phyloP scores from a whole-genome alignment of 2,113 vertebrate species.

The Felis catus region DNA sequence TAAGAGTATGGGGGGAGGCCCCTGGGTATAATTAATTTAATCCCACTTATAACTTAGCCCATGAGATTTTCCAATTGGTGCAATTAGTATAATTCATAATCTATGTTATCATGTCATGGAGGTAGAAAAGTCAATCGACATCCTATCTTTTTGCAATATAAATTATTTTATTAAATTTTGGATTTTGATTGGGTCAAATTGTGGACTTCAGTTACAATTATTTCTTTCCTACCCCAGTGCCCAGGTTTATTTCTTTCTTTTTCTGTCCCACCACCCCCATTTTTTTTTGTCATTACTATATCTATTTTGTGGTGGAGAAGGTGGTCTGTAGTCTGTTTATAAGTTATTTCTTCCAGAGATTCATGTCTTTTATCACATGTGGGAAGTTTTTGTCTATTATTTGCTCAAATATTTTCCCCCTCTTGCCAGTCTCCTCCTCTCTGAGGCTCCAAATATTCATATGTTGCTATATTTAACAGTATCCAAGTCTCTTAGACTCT shows the following conservation, averaged over 20 bases:
- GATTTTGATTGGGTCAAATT: neutral
- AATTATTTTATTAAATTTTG: neutral
- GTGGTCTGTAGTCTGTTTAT: neutral
- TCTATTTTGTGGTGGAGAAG: neutral
- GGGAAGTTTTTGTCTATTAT: neutral
- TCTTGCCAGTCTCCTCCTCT: neutral
- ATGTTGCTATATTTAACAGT: neutral
- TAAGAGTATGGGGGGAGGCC: neutral
- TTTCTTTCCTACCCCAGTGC: neutral
- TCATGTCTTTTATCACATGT: neutral
- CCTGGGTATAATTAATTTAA: neutral
- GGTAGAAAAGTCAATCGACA: neutral
- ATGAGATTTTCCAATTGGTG: neutral
- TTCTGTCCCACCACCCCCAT: neutral
- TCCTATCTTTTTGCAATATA: neutral
- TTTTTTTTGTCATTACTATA: neutral
- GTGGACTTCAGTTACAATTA: neutral
- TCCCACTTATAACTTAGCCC: neutral
- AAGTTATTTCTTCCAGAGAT: neutral
- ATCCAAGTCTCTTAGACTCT: neutral
- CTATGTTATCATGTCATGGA: neutral
- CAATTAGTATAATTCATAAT: neutral
- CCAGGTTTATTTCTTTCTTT: neutral
- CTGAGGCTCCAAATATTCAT: neutral
- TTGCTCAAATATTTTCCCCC: neutral